A percentile compares a stretch with the other conserved stretches of the same genome.
Evolutionary conservation across 2,888 invertebrate species (phyloP).

Genomic region (Syrphus vitripennis): DNA sequence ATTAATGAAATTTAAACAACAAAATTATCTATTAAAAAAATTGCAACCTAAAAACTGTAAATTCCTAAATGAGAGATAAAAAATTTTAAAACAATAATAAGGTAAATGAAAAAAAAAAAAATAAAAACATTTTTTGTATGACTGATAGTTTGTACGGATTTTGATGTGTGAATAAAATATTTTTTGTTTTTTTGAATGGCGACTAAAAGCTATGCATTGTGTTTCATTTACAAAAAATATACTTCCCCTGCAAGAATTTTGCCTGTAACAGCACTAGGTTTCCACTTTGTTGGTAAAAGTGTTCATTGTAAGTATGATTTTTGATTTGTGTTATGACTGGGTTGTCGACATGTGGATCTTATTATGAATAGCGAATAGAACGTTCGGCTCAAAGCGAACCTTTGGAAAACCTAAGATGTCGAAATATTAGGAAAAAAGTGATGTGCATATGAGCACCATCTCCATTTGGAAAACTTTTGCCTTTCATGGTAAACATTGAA

Average conservation of each 20-base stretch:
- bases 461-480: no score
- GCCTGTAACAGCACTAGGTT: background rate
- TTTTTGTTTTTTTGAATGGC: constrained; percentile 65
- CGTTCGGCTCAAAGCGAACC: no score
- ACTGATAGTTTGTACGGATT: constrained; percentile 81
- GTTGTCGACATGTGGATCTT: no score
- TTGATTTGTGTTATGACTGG: background rate
- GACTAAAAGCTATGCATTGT: constrained; percentile 41
- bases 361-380: no score
- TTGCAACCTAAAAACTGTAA: constrained; percentile 44
- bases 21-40: background rate
- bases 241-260: background rate
- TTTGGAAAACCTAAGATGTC: no score
- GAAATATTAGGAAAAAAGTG: no score
- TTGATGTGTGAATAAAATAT: constrained; percentile 69
- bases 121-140: constrained; percentile 76
- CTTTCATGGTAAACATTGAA: no score
- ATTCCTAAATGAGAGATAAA: constrained; percentile 49
- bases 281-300: background rate
- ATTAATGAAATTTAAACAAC: constrained; percentile 6
- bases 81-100: constrained; percentile 13
- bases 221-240: constrained; percentile 38
- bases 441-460: no score
- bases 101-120: background rate
- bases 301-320: constrained; percentile 31